Conservation (phyloP, 2,113 vertebrate genomes). For the Cyanoliseus patagonus region DNA sequence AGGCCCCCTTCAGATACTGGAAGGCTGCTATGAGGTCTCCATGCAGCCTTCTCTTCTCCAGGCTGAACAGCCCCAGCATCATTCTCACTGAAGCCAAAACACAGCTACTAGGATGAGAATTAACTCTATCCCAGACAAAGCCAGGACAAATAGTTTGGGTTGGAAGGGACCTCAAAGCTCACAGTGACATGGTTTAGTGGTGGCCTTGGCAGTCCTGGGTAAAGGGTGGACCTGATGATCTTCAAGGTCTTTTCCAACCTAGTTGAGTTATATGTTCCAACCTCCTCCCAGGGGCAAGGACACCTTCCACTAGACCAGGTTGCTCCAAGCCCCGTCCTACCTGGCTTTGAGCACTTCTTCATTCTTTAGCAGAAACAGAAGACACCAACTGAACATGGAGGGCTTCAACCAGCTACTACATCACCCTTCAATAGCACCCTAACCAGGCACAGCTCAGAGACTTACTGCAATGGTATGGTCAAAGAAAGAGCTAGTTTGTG, state of each 20-base stretch:
- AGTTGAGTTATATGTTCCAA: background rate
- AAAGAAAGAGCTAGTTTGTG: background rate
- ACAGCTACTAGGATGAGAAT: background rate
- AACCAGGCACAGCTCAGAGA: background rate
- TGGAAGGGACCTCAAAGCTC: background rate
- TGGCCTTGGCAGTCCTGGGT: background rate
- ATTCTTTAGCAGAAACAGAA: background rate
- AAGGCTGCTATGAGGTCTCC: too few relatives aligned
- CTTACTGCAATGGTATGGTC: accelerated
- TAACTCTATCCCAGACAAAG: background rate
- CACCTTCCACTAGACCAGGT: background rate
- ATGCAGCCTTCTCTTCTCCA: too few relatives aligned
- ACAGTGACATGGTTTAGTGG: background rate
- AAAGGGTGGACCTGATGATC: background rate
- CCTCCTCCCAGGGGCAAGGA: background rate
- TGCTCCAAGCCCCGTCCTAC: background rate
- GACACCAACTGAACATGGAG: background rate
- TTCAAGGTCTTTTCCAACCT: background rate
- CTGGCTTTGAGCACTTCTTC: background rate
- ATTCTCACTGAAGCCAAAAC: background rate
- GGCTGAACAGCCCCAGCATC: background rate
- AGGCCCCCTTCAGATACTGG: too few relatives aligned
- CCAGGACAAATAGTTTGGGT: background rate
- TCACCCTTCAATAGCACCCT: background rate
- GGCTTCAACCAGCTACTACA: background rate